Percentiles rank a stretch among this genome's conserved stretches.
These are phyloP conservation scores for Miltochrista miniata DNA, from an alignment of 2,888 invertebrate genomes.

Conservation along the genomic window DNA sequence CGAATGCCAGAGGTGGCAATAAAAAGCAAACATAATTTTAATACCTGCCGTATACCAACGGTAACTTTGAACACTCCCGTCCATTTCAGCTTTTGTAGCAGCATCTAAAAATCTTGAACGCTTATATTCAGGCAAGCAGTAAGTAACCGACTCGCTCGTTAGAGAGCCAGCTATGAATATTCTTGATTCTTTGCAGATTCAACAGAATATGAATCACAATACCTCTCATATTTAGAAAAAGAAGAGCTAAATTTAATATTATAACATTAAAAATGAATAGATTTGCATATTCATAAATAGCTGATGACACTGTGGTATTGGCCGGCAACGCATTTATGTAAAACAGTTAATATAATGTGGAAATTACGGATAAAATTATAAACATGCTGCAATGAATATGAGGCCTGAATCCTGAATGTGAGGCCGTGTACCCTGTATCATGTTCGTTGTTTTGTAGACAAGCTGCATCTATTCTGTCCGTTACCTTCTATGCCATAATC, in stretches of 20 bases:
- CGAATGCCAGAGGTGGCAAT: too few species aligned
- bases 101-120: too few species aligned
- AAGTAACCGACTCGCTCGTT: constrained; percentile 53
- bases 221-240: constrained; percentile 65
- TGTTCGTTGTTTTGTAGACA: too few species aligned
- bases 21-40: too few species aligned
- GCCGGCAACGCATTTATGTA: background rate
- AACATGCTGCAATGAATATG: background rate
- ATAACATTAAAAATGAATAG: constrained; percentile 16
- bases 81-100: background rate
- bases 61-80: too few species aligned
- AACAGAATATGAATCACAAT: constrained; percentile 74
- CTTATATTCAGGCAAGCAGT: background rate
- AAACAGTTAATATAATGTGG: background rate
- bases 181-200: constrained; percentile 70
- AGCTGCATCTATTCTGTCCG: too few species aligned
- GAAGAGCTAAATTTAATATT: constrained; percentile 22
- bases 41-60: too few species aligned
- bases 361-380: background rate
- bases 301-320: background rate
- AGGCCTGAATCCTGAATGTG: too few species aligned
- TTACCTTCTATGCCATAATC: too few species aligned
- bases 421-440: too few species aligned
- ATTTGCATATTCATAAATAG: constrained; percentile 7
- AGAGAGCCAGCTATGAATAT: constrained; percentile 76